Evolutionary conservation across 2,888 invertebrate genomes (phyloP), one percentile per base, ranked within the genome.

Genomic region (Cheilosia urbana): DNA sequence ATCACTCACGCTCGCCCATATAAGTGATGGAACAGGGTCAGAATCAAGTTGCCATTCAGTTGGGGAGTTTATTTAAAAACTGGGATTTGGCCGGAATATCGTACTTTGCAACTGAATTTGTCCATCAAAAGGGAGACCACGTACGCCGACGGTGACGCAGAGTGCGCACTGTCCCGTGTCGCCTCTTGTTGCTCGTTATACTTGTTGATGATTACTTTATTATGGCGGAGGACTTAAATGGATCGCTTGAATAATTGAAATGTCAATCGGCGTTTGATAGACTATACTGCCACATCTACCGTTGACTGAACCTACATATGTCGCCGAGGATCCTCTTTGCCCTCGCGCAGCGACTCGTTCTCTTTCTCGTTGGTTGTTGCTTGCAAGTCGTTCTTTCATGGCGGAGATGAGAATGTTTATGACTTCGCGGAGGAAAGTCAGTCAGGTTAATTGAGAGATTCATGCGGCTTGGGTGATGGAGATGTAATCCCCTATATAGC

Each of bases 391-490:
- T 51, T 63, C 65, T 55, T 47, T 37, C 55, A 40, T 40, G 40
- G 45, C 42, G 51, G 7, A 66, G 71, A 81, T 71, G 76, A 77
- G 77, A 62, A 85, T 85, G 76, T 85, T 85, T 85, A 81, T 68
- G 81, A 85, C 85, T 85, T 81, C 49, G 63, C 51, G 72, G 76
- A 80, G 85, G 85, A 62, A 68, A 85, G 85, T 81, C 85, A 85
- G 80, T 85, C 85, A 81, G 76, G 85, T 81, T 85, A 85, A 85
- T 85, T 81, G 85, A 85, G 81, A 85, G 85, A 80, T 81, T 81
- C 85, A 85, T 85, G 81, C 72, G 76, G 68, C 76, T 68, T 45
- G 81, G 65, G 65, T 75, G 84, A 84, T 79, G 71, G 51, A 83
- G 80, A 81, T 77, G 81, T 85, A 77, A 85, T 81, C 81, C 81